phyloP scores from a whole-genome alignment of 2,797 vertebrate species.

The Setipinna tenuifilis region DNA sequence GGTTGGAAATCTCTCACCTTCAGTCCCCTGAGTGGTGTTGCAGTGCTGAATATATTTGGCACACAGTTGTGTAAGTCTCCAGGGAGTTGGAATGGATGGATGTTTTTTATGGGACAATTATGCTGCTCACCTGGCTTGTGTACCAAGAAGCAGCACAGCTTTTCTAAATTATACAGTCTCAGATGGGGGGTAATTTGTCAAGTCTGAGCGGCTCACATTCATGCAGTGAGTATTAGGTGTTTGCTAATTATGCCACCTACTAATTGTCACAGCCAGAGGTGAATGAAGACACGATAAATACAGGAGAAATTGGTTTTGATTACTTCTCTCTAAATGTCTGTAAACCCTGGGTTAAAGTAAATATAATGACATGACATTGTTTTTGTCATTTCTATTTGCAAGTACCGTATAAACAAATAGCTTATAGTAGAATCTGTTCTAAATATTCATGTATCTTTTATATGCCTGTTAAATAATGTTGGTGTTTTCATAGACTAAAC shows the following conservation, averaged over 20 bases:
- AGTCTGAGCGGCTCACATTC: not conserved
- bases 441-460: not conserved
- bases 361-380: not conserved
- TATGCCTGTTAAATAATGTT: not conserved
- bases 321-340: not conserved
- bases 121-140: constrained; percentile 50
- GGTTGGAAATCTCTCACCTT: not conserved
- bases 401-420: not conserved
- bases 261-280: not conserved
- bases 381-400: not conserved
- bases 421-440: not conserved
- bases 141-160: constrained; percentile 45
- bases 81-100: constrained; percentile 20
- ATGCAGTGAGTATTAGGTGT: not conserved
- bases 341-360: not conserved
- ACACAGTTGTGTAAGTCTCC: not conserved
- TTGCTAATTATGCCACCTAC: not conserved
- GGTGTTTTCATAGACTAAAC: not conserved
- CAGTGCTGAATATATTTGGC: not conserved
- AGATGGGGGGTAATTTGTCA: not conserved
- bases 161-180: constrained; percentile 44
- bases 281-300: not conserved
- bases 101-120: constrained; percentile 51
- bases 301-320: not conserved
- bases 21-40: not conserved